These are phyloP conservation scores for Melanotaenia trifasciata DNA, from an alignment of 2,797 vertebrate species.

Conservation along the genomic window DNA sequence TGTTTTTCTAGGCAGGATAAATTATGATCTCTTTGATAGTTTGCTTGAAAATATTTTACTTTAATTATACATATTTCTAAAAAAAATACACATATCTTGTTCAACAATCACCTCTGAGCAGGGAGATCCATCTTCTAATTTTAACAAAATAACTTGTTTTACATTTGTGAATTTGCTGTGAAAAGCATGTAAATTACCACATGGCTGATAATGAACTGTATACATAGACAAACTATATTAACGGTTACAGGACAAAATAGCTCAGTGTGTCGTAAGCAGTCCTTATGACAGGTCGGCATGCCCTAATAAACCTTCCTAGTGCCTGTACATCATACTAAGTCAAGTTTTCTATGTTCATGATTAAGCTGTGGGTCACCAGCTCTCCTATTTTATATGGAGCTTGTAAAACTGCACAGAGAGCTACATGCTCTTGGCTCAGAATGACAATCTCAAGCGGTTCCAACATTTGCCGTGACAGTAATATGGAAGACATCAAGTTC, in stretches of 20 bases:
- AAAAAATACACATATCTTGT: constrained; percentile 15
- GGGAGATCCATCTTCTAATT: neutral
- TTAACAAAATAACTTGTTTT: neutral
- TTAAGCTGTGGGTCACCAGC: constrained; percentile 40
- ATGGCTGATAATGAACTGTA: constrained; percentile 3
- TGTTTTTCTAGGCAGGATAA: constrained; percentile 17
- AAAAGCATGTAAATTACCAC: constrained; percentile 5
- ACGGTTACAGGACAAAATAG: constrained; percentile 20
- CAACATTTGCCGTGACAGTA: constrained; percentile 47
- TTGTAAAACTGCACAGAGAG: constrained; percentile 46
- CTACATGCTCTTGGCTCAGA: constrained; percentile 24
- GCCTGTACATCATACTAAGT: constrained; percentile 37
- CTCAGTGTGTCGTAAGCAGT: constrained; percentile 27
- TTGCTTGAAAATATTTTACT: constrained; percentile 15
- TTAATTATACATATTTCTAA: constrained; percentile 4
- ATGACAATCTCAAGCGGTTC: constrained; percentile 38
- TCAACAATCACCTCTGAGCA: constrained; percentile 15
- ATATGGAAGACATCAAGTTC: constrained; percentile 47
- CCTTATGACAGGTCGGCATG: constrained; percentile 44
- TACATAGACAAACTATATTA: constrained; percentile 4
- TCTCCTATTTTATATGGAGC: constrained; percentile 42
- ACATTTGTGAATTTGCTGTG: constrained; percentile 5
- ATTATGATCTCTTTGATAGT: constrained; percentile 22
- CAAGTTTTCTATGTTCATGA: constrained; percentile 41
- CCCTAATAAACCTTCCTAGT: constrained; percentile 22